These are phyloP conservation scores for Scylla paramamosain DNA, from an alignment of 1,140 invertebrate genomes.

Conservation along the genomic window DNA sequence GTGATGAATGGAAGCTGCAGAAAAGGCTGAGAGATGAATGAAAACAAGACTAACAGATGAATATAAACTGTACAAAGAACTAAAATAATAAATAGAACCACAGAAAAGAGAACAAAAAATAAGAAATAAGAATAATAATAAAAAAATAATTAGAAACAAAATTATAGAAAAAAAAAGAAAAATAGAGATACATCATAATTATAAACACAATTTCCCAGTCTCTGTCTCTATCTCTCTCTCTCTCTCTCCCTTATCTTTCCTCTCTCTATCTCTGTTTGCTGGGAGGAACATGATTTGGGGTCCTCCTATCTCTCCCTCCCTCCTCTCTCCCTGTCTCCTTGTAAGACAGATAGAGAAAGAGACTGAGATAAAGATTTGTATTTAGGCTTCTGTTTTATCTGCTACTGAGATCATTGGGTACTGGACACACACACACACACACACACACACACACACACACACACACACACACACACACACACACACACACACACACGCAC, in stretches of 20 bases:
- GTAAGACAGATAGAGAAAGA: no score
- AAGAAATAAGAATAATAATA: background rate
- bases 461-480: background rate
- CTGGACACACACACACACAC: background rate
- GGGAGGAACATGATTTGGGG: no score
- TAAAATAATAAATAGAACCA: background rate
- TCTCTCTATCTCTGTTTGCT: no score
- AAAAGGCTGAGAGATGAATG: background rate
- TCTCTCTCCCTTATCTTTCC: no score
- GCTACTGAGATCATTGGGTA: no score
- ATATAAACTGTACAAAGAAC: background rate
- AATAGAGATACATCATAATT: no score
- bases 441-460: constrained; percentile 27
- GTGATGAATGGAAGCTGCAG: background rate
- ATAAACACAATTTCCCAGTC: no score
- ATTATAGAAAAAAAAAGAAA: background rate
- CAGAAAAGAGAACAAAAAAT: background rate
- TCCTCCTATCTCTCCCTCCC: no score
- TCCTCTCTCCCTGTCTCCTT: no score
- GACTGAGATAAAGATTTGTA: no score
- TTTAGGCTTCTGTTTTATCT: no score
- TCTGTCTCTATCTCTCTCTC: no score
- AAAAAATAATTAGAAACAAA: background rate
- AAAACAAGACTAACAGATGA: background rate
- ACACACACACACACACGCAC: background rate